phyloP scores from a whole-genome alignment of 2,113 vertebrate genomes.

The Cheirogaleus medius region DNA sequence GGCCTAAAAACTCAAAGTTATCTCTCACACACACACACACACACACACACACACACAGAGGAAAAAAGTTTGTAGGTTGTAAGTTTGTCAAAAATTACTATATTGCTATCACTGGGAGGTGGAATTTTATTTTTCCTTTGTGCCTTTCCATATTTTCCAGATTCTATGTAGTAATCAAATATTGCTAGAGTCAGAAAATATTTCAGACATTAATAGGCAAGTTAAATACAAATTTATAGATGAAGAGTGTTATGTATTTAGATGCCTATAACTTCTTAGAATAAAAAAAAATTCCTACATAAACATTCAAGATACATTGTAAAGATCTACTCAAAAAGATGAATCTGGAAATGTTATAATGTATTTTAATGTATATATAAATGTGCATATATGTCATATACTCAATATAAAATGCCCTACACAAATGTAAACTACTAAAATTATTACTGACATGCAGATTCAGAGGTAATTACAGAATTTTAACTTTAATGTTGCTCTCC shows the following conservation, averaged over 20 bases:
- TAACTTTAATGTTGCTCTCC: background rate
- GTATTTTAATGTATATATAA: background rate
- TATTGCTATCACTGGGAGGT: background rate
- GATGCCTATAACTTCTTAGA: background rate
- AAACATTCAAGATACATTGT: background rate
- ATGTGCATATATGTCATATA: background rate
- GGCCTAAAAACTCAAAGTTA: background rate
- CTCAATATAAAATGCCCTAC: background rate
- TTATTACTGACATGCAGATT: background rate
- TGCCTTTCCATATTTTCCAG: background rate
- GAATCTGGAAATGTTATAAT: background rate
- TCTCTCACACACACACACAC: background rate
- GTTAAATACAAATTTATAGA: background rate
- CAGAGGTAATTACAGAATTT: background rate
- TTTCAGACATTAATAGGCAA: background rate
- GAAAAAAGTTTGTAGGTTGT: background rate
- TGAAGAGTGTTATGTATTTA: background rate
- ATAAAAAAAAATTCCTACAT: background rate
- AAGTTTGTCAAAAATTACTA: background rate
- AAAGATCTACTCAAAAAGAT: background rate
- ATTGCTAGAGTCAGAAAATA: background rate
- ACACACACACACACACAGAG: background rate
- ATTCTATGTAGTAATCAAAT: background rate
- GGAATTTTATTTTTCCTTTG: background rate
- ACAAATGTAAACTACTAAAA: background rate